Base-by-base conservation (phyloP, 2,888 invertebrate species). In the Apodemia arnacis region DNA sequence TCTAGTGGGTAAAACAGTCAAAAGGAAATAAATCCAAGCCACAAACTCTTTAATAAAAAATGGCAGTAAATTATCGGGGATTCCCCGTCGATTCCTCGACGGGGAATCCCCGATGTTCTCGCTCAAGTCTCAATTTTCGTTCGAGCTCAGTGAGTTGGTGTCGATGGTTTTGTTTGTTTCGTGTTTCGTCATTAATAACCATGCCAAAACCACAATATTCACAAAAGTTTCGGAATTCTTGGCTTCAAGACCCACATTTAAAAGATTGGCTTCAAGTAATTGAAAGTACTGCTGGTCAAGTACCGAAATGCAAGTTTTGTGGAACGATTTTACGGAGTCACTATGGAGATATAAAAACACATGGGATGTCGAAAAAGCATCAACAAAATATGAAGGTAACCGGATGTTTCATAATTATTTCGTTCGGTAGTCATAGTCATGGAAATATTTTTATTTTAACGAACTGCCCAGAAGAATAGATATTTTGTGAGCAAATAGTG, bases 201-300 rank as follows among this genome's bases (percentile, higher is more conserved):
- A 54, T 76, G 31, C 76, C 76, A 59, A 76, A 76, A 76, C 59
- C 76, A 31, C 76, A 76, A 34, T 76, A 76, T 76, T n/a, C 27
- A 18, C 54, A 76, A 76, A 76, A 76, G 11, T 54, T 54, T 76
- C 11, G 76, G 76, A 8, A 76, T 76, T 24, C 44, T 76, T 54
- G 54, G 76, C 59, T 76, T 76, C 59, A 76, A 27, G 76, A 76
- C 59, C 31, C 76, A 31, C 59, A n/a, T 76, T 76, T 76, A 76
- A 76, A 54, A 76, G 59, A 76, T 59, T 76, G 76, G 54, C 34
- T 76, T 59, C 59, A 76, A 59, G 54, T 59, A 59, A 59, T 76
- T 76, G 76, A 76, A 76, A 76, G 54, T 76, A 76, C 76, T 34
- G 34, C 59, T 59, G 76, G 76, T 27, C 66, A 66, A 66, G 27